Conservation (phyloP, 2,113 vertebrate species). For the Oceanodroma tethys region DNA sequence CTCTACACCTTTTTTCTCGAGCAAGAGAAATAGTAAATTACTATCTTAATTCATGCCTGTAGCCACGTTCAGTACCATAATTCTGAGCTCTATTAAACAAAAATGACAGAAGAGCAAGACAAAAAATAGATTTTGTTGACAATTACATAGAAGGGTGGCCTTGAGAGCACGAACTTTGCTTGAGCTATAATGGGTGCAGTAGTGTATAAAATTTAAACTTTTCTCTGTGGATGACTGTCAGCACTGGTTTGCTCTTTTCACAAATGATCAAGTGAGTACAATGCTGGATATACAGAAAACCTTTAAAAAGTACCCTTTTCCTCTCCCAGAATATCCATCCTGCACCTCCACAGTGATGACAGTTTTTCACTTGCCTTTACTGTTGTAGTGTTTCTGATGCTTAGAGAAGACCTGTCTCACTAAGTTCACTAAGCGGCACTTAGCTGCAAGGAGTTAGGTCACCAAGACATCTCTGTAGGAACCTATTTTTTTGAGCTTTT, state of each 20-base stretch:
- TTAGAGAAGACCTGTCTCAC: background rate
- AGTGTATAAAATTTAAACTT: slow-evolving; percentile 39
- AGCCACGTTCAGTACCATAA: background rate
- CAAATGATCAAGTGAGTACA: background rate
- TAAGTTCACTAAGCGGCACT: background rate
- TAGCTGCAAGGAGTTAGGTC: background rate
- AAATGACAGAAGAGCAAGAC: background rate
- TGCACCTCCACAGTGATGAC: background rate
- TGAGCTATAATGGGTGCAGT: background rate
- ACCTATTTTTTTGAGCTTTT: background rate
- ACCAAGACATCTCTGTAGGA: background rate
- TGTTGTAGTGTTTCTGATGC: background rate
- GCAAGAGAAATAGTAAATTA: background rate
- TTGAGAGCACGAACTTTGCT: slow-evolving; percentile 22
- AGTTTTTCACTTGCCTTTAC: background rate
- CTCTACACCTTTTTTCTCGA: background rate
- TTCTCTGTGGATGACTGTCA: background rate
- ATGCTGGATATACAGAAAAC: background rate
- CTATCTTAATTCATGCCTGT: background rate
- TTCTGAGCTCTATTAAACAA: background rate
- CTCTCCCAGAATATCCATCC: background rate
- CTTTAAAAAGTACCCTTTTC: background rate
- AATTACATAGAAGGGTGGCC: background rate
- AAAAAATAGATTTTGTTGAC: background rate
- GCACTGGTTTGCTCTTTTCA: slow-evolving; percentile 32